Conservation (phyloP, 2,797 vertebrate genomes). For the Carduelis carduelis region DNA sequence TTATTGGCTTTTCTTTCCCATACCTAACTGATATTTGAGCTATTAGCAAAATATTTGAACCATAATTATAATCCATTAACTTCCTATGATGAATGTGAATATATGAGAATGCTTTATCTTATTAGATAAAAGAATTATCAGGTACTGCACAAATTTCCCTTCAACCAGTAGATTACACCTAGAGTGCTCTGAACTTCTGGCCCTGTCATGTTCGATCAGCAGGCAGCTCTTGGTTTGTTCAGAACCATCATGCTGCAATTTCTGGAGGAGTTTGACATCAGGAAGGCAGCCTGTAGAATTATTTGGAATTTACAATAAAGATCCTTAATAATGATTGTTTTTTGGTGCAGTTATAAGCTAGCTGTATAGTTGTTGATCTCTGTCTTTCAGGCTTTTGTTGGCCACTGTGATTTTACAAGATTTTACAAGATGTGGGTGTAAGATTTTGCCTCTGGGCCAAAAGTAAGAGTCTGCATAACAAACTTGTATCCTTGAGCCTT, state of each 20-base stretch:
- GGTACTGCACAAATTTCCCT: neutral
- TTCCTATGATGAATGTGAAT: neutral
- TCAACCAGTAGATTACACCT: neutral
- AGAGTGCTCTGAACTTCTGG: neutral
- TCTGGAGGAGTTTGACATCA: neutral
- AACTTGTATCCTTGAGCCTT: neutral
- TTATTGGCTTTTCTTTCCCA: neutral
- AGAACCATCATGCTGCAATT: neutral
- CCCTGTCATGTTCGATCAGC: rapidly evolving
- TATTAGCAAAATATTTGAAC: neutral
- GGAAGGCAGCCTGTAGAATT: neutral
- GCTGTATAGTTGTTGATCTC: neutral
- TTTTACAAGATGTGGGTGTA: neutral
- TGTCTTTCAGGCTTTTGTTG: neutral
- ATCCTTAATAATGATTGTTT: neutral
- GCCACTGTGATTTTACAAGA: neutral
- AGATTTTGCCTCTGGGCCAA: neutral
- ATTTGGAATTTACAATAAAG: neutral
- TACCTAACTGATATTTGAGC: neutral
- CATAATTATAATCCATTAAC: neutral
- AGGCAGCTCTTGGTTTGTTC: neutral
- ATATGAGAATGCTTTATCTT: neutral
- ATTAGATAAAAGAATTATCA: neutral
- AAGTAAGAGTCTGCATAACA: neutral
- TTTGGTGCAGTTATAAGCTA: neutral